These are phyloP conservation scores for Pollenia labialis DNA, from an alignment of 2,888 invertebrate species.

Conservation along the genomic window DNA sequence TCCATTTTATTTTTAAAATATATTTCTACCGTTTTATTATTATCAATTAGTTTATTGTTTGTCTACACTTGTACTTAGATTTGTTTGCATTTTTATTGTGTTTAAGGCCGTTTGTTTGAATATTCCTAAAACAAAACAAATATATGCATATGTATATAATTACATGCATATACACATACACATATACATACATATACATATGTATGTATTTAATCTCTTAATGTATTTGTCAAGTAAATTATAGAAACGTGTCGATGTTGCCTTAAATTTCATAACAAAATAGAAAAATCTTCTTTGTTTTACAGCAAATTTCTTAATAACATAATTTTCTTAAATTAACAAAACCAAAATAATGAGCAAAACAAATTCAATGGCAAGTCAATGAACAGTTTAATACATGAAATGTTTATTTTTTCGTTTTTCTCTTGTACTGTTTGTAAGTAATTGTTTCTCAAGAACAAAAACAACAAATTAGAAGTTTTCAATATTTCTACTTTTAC, in stretches of 20 bases:
- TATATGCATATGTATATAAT: no score
- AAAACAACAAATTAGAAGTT: slow-evolving; percentile 3
- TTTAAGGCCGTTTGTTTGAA: no score
- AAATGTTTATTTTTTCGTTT: slow-evolving; percentile 1
- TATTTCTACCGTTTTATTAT: no score
- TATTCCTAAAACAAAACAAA: no score
- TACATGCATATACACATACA: no score
- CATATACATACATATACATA: no score
- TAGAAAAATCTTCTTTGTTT: slow-evolving; percentile 43
- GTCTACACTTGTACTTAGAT: no score
- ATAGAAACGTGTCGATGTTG: slow-evolving; percentile 5
- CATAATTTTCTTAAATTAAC: slow-evolving; percentile 38
- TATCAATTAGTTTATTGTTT: no score
- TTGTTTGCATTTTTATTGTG: no score
- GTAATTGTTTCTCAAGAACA: slow-evolving; percentile 9
- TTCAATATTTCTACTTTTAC: background rate
- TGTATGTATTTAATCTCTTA: no score
- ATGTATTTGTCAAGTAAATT: slow-evolving; percentile 9
- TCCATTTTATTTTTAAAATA: no score
- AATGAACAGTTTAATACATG: slow-evolving; percentile 16
- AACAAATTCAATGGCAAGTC: slow-evolving; percentile 43
- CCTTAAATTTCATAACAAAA: slow-evolving; percentile 23
- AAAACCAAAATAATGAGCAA: slow-evolving; percentile 23
- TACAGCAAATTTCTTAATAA: slow-evolving; percentile 20
- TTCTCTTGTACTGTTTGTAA: background rate